Evolutionary conservation across 2,113 vertebrate genomes (phyloP), one percentile per base, ranked within the genome.

Genomic region (Petroica traversi): DNA sequence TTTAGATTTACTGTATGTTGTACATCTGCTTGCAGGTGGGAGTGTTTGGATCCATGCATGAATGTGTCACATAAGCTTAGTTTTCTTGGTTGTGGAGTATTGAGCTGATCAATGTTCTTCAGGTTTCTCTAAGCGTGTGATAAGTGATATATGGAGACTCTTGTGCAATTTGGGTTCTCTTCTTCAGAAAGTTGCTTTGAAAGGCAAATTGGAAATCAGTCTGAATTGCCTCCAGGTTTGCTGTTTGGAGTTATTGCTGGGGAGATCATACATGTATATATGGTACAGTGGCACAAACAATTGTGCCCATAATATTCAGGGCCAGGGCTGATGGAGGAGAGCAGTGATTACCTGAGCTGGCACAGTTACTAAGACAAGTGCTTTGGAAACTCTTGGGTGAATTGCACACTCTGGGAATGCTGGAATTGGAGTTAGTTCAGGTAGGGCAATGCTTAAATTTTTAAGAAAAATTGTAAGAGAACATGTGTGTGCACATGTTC

Each of bases 401-500:
- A 38, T 72, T 59, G 9, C 2, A 17, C 8, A 6, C 17, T 19
- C 8, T 52, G 54, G n/a, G 22, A 62, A 9, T 48, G 28, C 28
- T 36, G 26, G 23, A 18, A 7, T 57, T 75, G 5, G 49, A 41
- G 14, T 45, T 38, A 58, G 9, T 40, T 17, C 15, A 31, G 25
- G 8, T 54, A 41, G 49, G 11, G 22, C 28, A 62, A 0, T n/a
- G 4, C 14, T 49, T 66, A 25, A 8, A 7, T 19, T 55, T n/a
- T 54, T 20, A 49, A 62, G 34, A 31, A 71, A 62, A 49, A 34
- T 2, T 2, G 2, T 20, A 33, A 25, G 31, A 40, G n/a, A 41
- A 23, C 3, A 4, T 33, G 2, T 36, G 1, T 33, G 2, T 33
- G 26, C 17, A 9, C 6, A 3, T 58, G 14, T 13, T 46, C 29